Evolutionary conservation across 2,888 invertebrate genomes (phyloP), one percentile per base, ranked within the genome.

Genomic region (Ligdia adustata): DNA sequence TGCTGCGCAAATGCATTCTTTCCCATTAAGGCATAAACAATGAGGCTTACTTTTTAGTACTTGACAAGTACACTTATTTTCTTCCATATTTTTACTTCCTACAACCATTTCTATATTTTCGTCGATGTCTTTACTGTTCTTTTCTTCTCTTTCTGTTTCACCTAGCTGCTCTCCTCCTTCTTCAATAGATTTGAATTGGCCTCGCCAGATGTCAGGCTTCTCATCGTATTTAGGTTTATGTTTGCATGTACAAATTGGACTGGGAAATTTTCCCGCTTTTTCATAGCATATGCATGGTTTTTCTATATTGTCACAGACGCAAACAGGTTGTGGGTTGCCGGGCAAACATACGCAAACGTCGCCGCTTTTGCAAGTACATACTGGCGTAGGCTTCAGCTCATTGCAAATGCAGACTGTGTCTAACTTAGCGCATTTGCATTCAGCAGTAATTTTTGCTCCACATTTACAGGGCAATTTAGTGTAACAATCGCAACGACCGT

Each of bases 281-380:
- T 27, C 31, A 24, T 74, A 53, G 53, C 89, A 90, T 45, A 83
- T 55, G 51, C 89, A 88, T 15, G 86, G 86, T 52, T 79, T 84
- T n/a, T 77, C 69, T 14, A 87, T 52, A 9, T 72, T 27, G 2
- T 64, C 72, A 60, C 89, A 89, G 32, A 67, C 70, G 53, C 90
- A 90, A 28, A 55, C 37, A 0, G 81, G 71, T 9, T 60, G 55
- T 4, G 79, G 66, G 52, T 64, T 71, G 41, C 79, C 78, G 7
- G 82, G 75, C 27, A 72, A 53, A 59, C 90, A 89, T 24, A 76
- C 28, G 46, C 89, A 89, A 13, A 83, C 65, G 9, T 78, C 51
- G 26, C 60, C 69, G 2, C 66, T 57, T 39, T 72, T 69, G 54
- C 88, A 88, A 20, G 61, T 69, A 58, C 89, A 90, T 26, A 55